These are phyloP conservation scores for Ptychoptera contaminata DNA, from an alignment of 2,888 invertebrate species.

Conservation along the genomic window DNA sequence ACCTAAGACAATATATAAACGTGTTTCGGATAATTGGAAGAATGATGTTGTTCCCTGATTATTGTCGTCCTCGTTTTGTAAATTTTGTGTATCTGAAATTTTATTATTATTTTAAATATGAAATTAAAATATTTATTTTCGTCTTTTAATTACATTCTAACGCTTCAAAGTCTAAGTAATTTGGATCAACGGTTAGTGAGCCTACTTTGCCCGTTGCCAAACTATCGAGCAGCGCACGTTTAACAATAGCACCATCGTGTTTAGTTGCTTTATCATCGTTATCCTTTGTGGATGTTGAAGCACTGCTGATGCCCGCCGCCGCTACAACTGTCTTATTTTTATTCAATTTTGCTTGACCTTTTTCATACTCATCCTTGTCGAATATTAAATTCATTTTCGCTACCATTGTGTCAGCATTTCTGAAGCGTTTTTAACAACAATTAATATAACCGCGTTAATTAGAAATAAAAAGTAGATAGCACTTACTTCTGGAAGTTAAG, in stretches of 20 bases:
- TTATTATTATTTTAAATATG: too few relatives aligned
- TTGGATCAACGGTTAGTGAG: constrained; percentile 64
- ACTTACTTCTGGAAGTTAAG: constrained; percentile 55
- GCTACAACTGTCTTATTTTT: constrained; percentile 1
- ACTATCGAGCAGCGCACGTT: constrained; percentile 49
- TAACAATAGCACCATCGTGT: constrained; percentile 24
- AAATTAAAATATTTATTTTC: background rate
- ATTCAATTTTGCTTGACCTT: constrained; percentile 29
- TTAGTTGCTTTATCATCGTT: constrained; percentile 11
- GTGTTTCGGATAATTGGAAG: constrained; percentile 52
- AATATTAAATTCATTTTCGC: constrained; percentile 62
- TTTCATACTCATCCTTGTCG: constrained; percentile 51
- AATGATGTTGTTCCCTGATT: constrained; percentile 31
- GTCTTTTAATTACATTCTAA: constrained; percentile 43
- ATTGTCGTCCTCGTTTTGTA: constrained; percentile 23
- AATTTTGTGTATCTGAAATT: background rate
- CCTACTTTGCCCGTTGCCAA: constrained; percentile 60
- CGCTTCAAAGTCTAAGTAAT: constrained; percentile 57
- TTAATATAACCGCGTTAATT: background rate
- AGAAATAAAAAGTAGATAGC: background rate
- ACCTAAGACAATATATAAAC: constrained; percentile 67
- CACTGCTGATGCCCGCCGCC: background rate
- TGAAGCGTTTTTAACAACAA: constrained; percentile 16
- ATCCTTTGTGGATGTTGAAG: constrained; percentile 11
- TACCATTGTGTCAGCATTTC: constrained; percentile 49